These are phyloP conservation scores for Turnix velox DNA, from an alignment of 2,113 vertebrate genomes.

Conservation along the genomic window DNA sequence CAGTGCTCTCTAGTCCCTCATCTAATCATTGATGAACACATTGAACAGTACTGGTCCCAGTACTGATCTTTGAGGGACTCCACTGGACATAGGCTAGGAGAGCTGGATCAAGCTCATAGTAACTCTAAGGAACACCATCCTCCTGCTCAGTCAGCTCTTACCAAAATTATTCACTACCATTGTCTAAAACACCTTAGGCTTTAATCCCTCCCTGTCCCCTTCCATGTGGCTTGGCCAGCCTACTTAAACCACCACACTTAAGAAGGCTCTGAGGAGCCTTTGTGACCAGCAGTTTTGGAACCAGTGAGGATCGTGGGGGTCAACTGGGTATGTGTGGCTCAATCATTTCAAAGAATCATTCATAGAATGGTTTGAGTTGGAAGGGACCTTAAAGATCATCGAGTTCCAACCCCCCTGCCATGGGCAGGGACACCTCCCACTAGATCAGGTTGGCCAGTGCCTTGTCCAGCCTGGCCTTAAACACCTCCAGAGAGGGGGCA, in stretches of 20 bases:
- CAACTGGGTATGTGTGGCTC: not conserved
- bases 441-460: too few species aligned
- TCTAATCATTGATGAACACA: too few species aligned
- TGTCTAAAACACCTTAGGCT: not conserved
- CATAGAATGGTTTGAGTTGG: too few species aligned
- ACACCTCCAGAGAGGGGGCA: too few species aligned
- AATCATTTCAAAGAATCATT: not conserved
- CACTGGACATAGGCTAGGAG: too few species aligned
- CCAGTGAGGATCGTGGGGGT: rapidly evolving
- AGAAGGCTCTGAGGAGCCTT: not conserved
- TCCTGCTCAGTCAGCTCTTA: not conserved
- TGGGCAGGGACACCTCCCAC: too few species aligned
- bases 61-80: too few species aligned
- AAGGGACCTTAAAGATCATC: too few species aligned
- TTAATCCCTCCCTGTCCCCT: rapidly evolving
- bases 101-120: not conserved
- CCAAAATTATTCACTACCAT: not conserved
- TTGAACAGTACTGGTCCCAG: too few species aligned
- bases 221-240: rapidly evolving
- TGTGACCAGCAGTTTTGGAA: not conserved
- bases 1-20: too few species aligned
- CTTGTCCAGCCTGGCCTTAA: too few species aligned
- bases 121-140: not conserved
- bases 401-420: too few species aligned
- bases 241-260: not conserved